Conservation (phyloP, 2,797 vertebrate species). For the Siniperca scherzeri region DNA sequence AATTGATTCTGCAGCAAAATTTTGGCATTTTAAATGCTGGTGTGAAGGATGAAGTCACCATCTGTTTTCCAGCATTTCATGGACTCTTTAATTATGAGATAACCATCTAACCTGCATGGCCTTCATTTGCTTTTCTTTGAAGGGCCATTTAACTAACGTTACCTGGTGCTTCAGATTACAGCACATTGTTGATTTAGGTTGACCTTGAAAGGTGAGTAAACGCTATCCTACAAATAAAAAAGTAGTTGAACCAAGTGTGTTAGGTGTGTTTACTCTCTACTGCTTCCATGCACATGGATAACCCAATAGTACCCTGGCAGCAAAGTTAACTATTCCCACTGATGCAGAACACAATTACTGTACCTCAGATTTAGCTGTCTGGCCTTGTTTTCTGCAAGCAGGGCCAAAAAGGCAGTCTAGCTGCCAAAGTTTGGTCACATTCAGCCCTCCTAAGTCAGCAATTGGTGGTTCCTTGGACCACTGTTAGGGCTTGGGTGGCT, state of each 20-base stretch:
- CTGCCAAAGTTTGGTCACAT: conserved; percentile 75
- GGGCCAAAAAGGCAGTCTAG: conserved; percentile 43
- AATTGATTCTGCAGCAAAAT: neutral
- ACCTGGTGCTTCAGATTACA: neutral
- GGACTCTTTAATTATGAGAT: neutral
- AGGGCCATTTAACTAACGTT: conserved; percentile 3
- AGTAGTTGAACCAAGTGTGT: conserved; percentile 28
- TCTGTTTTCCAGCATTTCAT: neutral
- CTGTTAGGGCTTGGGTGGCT: conserved; percentile 69
- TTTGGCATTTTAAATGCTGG: neutral
- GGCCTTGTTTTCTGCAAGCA: conserved; percentile 67
- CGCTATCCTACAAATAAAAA: conserved; percentile 24
- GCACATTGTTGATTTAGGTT: neutral
- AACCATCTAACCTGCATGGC: neutral
- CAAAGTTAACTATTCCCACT: conserved; percentile 47
- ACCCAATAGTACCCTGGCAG: conserved; percentile 46
- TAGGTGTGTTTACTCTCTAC: conserved; percentile 44
- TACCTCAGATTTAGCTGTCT: conserved; percentile 62
- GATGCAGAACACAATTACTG: conserved; percentile 67
- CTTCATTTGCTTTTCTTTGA: conserved; percentile 19
- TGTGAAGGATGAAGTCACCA: neutral
- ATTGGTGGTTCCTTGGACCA: conserved; percentile 72
- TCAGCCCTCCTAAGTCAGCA: conserved; percentile 71
- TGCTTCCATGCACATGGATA: conserved; percentile 32
- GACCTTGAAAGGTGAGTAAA: conserved; percentile 9